phyloP scores from a whole-genome alignment of 2,888 invertebrate species.

The Acleris laterana region DNA sequence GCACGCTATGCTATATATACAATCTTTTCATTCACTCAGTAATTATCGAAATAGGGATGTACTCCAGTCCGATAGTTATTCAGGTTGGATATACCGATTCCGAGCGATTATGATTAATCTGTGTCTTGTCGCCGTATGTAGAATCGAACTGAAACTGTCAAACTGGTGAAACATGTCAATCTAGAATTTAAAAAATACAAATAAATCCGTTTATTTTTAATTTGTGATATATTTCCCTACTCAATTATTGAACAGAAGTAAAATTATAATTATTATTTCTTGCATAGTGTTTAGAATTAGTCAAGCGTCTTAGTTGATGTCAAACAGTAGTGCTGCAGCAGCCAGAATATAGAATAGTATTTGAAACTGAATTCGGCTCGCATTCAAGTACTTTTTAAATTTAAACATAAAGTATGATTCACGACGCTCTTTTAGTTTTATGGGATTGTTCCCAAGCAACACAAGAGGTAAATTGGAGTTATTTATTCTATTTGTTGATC shows the following conservation, averaged over 20 bases:
- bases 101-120: background rate
- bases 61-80: too few relatives aligned
- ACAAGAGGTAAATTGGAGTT: constrained; percentile 49
- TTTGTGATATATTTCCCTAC: too few relatives aligned
- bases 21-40: constrained; percentile 30
- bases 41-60: background rate
- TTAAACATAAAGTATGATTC: constrained; percentile 81
- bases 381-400: background rate
- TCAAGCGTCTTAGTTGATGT: too few relatives aligned
- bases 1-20: constrained; percentile 41
- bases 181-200: too few relatives aligned
- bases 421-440: constrained; percentile 86
- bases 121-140: too few relatives aligned
- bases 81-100: background rate
- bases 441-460: constrained; percentile 83
- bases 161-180: too few relatives aligned
- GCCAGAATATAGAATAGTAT: background rate
- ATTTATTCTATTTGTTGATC: constrained; percentile 6
- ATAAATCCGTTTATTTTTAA: too few relatives aligned
- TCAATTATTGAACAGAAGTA: too few relatives aligned
- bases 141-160: too few relatives aligned
- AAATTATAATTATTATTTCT: too few relatives aligned
- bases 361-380: background rate
- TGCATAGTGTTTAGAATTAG: too few relatives aligned
- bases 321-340: background rate